A percentile compares a stretch with the other conserved stretches of the same genome.
phyloP scores from a whole-genome alignment of 2,888 invertebrate genomes.

The Parnassius orleans region DNA sequence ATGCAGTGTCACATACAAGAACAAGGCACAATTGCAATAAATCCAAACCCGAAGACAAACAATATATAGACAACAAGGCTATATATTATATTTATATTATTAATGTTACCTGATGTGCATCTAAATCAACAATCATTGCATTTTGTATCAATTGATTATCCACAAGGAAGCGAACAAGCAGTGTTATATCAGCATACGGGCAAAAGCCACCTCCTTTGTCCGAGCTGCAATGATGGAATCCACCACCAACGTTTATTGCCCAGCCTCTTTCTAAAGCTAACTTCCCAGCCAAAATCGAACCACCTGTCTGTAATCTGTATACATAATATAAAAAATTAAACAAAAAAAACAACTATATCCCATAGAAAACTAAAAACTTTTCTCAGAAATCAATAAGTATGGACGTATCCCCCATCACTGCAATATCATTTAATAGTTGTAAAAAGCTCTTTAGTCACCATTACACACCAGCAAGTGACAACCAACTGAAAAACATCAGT shows the following conservation, averaged over 20 bases:
- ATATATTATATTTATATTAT: slow-evolving; percentile 10
- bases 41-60: too few relatives aligned
- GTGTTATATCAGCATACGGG: slow-evolving; percentile 93
- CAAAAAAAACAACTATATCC: too few relatives aligned
- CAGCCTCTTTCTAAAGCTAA: slow-evolving; percentile 91
- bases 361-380: too few relatives aligned
- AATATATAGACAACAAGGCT: too few relatives aligned
- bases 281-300: slow-evolving; percentile 90
- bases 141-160: slow-evolving; percentile 80
- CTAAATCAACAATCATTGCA: slow-evolving; percentile 93
- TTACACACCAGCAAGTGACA: too few relatives aligned
- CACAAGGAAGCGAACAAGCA: slow-evolving; percentile 86
- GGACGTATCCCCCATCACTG: too few relatives aligned
- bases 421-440: too few relatives aligned
- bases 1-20: too few relatives aligned
- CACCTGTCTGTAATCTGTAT: slow-evolving; percentile 87
- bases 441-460: too few relatives aligned
- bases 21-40: too few relatives aligned
- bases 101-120: slow-evolving; percentile 90
- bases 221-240: slow-evolving; percentile 93
- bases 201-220: slow-evolving; percentile 92
- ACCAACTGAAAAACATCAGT: too few relatives aligned
- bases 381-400: too few relatives aligned
- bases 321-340: not conserved
- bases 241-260: slow-evolving; percentile 95